Evolutionary conservation across 92 coral and sea anemone genomes (phyloP).

Genomic region (Nematostella vectensis): DNA sequence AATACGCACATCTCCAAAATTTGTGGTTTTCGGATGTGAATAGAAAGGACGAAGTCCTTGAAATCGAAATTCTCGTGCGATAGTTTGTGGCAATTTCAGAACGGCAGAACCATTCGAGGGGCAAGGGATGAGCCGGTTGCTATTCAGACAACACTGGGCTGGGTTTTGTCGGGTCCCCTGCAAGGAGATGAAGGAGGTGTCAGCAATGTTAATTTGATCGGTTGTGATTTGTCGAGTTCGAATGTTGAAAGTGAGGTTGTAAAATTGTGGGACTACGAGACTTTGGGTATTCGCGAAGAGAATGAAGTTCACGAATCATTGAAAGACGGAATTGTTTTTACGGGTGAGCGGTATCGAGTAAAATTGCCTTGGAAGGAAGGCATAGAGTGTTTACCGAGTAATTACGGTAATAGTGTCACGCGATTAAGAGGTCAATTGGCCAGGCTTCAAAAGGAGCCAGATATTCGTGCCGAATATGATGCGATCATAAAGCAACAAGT

Average conservation of each 20-base stretch:
- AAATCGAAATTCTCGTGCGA: conserved; percentile 39
- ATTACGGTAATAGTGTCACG: conserved; percentile 16
- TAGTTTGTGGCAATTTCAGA: conserved; percentile 49
- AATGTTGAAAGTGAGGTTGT: neutral
- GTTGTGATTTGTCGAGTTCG: neutral
- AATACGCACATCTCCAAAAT: conserved; percentile 32
- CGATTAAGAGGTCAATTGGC: conserved; percentile 22
- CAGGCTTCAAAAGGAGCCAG: conserved; percentile 19
- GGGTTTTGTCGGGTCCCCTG: conserved; percentile 51
- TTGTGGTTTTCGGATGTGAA: conserved; percentile 54
- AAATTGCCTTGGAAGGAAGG: conserved; percentile 27
- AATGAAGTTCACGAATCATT: conserved; percentile 26
- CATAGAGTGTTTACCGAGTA: conserved; percentile 18
- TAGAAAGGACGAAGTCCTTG: conserved; percentile 13
- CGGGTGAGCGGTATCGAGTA: conserved; percentile 26
- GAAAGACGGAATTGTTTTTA: conserved; percentile 15
- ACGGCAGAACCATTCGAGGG: conserved; percentile 31
- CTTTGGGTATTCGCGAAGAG: conserved; percentile 22
- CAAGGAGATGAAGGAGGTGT: neutral
- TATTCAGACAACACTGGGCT: conserved; percentile 36
- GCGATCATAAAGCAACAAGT: conserved; percentile 11
- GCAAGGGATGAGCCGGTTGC: conserved; percentile 37
- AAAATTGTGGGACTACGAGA: conserved; percentile 36
- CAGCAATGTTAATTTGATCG: neutral
- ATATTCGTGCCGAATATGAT: conserved; percentile 7